Base-by-base conservation (phyloP, 1,140 invertebrate genomes). In the Goniozus legneri region DNA sequence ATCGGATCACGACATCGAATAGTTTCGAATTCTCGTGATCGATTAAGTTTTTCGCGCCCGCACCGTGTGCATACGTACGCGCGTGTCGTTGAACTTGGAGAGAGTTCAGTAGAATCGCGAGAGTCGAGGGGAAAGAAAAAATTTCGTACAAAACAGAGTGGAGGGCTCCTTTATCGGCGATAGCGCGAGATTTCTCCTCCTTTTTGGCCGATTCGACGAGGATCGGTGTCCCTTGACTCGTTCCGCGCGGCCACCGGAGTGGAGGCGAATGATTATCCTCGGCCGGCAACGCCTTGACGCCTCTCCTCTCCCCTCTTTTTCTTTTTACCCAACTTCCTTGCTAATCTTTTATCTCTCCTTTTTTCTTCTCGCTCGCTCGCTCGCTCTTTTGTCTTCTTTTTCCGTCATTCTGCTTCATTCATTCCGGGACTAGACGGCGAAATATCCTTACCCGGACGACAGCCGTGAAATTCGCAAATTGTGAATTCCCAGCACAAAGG, bases 391-490 rank as follows among this genome's bases (percentile, higher is more conserved):
- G 6, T 27, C 24, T 12, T 27, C 12, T 27, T 27, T 27, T 27
- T 27, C 24, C 12, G 6, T 27, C 24, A 6, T 27, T 27, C 12
- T 27, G 6, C 6, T 27, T 7, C 24, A 6, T 27, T 12, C 24
- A 7, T 43, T 21, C 21, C 24, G 36, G 14, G 19, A 3, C 20
- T n/a, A 38, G 18, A 24, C 24, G n/a, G n/a, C n/a, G n/a, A 37
- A 38, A 14, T 36, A 24, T 40, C 22, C 24, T n/a, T n/a, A 3
- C 3, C 22, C 32, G 31, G 13, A 12, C n/a, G 52, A 48, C 47
- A 51, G 22, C 44, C 41, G 33, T 55, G 44, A 57, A 55, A 52
- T 52, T 41, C 42, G 44, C 47, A 44, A 47, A 52, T 58, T 48
- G 37, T 48, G 41, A 47, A 55, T 51, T 55, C 41, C 33, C 37